Evolutionary conservation across 2,888 invertebrate genomes (phyloP), one percentile per base, ranked within the genome.

Genomic region (Zygothrica quintamaculata): DNA sequence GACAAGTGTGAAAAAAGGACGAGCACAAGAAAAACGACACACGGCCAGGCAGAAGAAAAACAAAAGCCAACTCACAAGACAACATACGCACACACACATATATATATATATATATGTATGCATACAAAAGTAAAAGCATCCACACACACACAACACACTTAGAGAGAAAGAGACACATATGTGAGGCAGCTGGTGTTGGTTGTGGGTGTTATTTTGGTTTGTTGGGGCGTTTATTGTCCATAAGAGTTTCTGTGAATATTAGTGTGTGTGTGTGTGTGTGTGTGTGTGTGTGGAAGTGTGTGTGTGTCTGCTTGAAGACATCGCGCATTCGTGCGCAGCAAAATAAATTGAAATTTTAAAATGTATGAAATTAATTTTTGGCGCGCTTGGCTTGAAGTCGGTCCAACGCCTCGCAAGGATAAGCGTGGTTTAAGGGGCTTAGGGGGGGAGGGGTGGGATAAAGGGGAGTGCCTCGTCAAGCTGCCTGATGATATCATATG

Each of bases 271-370:
- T 29, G 40, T 1, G 39, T 31, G 44, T 0, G 25, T 8, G 1
- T 46, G 48, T 39, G 40, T 39, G 34, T 37, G 46, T 47, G 29
- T 7, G 39, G n/a, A n/a, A n/a, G 34, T 12, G 48, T 12, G 56
- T 51, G 34, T 36, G 34, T 57, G 72, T 68, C 74, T 80, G 75
- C 77, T 73, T 67, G 75, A 73, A 81, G 82, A 78, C 73, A 67
- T 67, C 70, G 78, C 75, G 82, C 82, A 80, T 76, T 84, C 86
- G 86, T 77, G 82, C 82, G 67, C 40, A 50, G 68, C 77, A 74
- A 84, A 88, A 87, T 88, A 84, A 87, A 88, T 88, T 80, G 84
- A 88, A 88, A 88, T 82, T 88, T 87, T 82, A 82, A 82, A 82
- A 85, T 85, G 84, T 87, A 80, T 85, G 84, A 84, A 87, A 82